Percentiles rank a stretch among this genome's conserved stretches.
Evolutionary conservation across 2,888 invertebrate species (phyloP).

Genomic region (Lucinisca nassula): DNA sequence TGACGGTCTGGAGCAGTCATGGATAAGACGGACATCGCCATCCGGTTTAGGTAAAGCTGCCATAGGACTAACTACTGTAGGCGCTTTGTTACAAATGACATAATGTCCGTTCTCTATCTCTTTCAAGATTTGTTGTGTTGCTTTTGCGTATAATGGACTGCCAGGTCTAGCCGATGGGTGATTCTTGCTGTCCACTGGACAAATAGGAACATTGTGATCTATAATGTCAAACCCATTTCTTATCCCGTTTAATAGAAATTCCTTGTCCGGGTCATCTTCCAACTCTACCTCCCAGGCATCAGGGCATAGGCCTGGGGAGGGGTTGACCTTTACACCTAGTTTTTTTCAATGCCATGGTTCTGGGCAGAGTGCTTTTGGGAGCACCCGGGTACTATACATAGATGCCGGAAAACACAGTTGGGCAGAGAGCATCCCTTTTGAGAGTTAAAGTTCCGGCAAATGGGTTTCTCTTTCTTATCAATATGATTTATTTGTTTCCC

Average conservation of each 20-base stretch:
- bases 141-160: conserved; percentile 12
- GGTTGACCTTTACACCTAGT: background rate
- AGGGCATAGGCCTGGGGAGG: background rate
- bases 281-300: background rate
- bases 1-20: conserved; percentile 14
- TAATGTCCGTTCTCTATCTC: conserved; percentile 39
- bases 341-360: background rate
- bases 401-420: background rate
- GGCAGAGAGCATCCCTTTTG: background rate
- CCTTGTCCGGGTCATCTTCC: background rate
- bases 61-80: conserved; percentile 16
- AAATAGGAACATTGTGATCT: background rate
- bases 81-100: background rate
- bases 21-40: conserved; percentile 1
- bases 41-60: conserved; percentile 15
- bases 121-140: background rate
- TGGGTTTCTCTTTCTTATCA: background rate
- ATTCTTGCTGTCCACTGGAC: background rate
- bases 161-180: background rate
- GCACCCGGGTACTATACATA: background rate
- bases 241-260: background rate
- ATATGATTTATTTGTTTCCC: background rate
- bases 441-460: background rate
- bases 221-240: conserved; percentile 24
- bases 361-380: background rate